These are phyloP conservation scores for Pammene aurita DNA, from an alignment of 2,888 invertebrate species.

Conservation along the genomic window DNA sequence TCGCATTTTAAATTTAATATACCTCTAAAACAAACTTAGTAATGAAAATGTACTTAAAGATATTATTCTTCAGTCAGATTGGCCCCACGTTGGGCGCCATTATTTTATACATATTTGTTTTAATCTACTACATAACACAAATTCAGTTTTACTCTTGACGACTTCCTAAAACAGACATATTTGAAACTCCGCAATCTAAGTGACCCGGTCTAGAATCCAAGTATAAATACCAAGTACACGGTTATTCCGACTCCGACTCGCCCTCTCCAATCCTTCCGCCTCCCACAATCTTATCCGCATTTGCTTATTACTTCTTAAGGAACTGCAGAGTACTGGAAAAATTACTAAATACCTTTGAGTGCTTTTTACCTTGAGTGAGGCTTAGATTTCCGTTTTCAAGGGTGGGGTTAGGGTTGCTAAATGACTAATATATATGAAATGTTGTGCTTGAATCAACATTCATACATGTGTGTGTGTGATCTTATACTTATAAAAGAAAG, in stretches of 20 bases:
- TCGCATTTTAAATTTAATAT: no score
- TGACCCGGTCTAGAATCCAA: neutral
- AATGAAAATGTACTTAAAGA: no score
- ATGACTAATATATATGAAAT: neutral
- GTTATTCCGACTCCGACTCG: neutral
- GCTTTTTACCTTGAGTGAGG: slow-evolving; percentile 29
- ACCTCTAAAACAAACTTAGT: no score
- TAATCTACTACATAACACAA: no score
- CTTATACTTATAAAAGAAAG: no score
- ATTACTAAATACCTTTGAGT: slow-evolving; percentile 38
- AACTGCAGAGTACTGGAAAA: slow-evolving; percentile 41
- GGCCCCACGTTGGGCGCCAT: slow-evolving; percentile 18
- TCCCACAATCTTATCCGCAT: slow-evolving; percentile 43
- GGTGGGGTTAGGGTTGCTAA: slow-evolving; percentile 3
- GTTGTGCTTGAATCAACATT: neutral
- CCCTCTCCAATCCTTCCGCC: slow-evolving; percentile 44
- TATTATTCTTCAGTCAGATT: no score
- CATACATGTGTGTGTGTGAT: no score
- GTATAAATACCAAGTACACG: slow-evolving; percentile 29
- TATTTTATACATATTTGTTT: neutral
- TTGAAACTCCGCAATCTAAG: neutral
- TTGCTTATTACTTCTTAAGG: slow-evolving; percentile 46
- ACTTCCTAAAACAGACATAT: no score
- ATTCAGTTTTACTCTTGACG: no score
- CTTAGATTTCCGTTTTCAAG: slow-evolving; percentile 23